Evolutionary conservation across 2,113 vertebrate genomes (phyloP), one percentile per base, ranked within the genome.

Genomic region (Xerus inauris): DNA sequence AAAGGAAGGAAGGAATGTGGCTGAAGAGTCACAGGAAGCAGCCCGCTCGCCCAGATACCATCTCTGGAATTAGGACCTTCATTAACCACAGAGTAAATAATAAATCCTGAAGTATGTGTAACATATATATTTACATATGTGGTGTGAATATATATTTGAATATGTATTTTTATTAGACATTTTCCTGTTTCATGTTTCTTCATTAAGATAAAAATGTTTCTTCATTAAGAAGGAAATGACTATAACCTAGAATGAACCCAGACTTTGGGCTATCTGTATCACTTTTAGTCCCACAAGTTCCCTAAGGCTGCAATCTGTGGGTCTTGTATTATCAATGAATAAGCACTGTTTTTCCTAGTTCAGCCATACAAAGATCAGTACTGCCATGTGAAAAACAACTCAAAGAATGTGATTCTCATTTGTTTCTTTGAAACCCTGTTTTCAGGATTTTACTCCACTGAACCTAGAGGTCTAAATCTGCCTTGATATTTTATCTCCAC

Each of bases 361-460:
- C 11, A n/a, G 1, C 22, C 40, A 59, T 11, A 81, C 24, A 40
- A 90, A 84, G 17, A 77, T 65, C 67, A 83, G 16, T 3, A 51
- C 11, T 19, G 1, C 8, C 20, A 40, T 26, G 6, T 72, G 72
- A 35, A 59, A 73, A 35, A n/a, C 26, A 72, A 62, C 62, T 54
- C 40, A 54, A 79, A 83, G 40, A 94, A 73, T 14, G n/a, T 6
- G 65, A 40, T 65, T 91, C 28, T 83, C 22, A 57, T 73, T 62
- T 80, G 32, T n/a, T 69, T 91, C 35, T 79, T 72, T 57, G 42
- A 87, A 95, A 76, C 30, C 7, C 24, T 47, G 9, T 76, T 93
- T 84, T 87, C 49, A 87, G n/a, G 51, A 54, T 82, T 96, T 85
- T 81, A 57, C 75, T 86, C 75, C 20, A 57, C 19, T 89, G 64